Base-by-base conservation (phyloP, 2,797 vertebrate species). In the Orientallactaga sibirica region DNA sequence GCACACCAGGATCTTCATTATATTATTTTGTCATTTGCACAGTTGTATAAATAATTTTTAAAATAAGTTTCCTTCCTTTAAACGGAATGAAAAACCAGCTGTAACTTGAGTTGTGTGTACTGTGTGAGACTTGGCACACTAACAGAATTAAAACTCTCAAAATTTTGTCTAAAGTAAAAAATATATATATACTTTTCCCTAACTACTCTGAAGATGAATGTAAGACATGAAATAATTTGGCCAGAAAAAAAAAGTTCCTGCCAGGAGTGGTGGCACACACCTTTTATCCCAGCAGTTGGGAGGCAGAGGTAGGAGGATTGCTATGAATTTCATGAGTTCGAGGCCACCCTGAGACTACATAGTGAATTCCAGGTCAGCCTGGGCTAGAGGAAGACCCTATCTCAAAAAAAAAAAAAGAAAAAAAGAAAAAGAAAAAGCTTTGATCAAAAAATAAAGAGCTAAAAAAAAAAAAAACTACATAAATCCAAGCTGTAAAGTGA, bases 401-500 rank as follows among this genome's bases (percentile, higher is more conserved):
- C 33, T 64, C 55, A 3, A 6, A 29, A 22, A 15, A 55, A 27
- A 27, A 12, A 11, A 48, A n/a, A 74, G 62, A 25, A 33, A 75
- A 76, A 5, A 48, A 4, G 7, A 29, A 16, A 71, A 25, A 5
- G 3, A 19, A 75, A 64, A 64, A 33, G 79, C 76, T 73, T 68
- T 37, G 48, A 68, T 14, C 22, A 61, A 52, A 7, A 82, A n/a
- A 14, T 43, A 88, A 67, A 11, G 29, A 19, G n/a, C 15, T 76
- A 48, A 24, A 90, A 94, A 71, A 58, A 58, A 9, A 29, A 82
- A n/a, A 81, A 84, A 76, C 22, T 33, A 33, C 9, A 41, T 41
- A 92, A 96, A 67, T 11, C 66, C 22, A 92, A 92, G 22, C 61
- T 74, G 25, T 61, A 71, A 92, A 90, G 78, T 76, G n/a, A 68